Percentiles rank a stretch among this genome's conserved stretches.
Evolutionary conservation across 2,888 invertebrate species (phyloP).

Genomic region (Mesorhabditis belari): DNA sequence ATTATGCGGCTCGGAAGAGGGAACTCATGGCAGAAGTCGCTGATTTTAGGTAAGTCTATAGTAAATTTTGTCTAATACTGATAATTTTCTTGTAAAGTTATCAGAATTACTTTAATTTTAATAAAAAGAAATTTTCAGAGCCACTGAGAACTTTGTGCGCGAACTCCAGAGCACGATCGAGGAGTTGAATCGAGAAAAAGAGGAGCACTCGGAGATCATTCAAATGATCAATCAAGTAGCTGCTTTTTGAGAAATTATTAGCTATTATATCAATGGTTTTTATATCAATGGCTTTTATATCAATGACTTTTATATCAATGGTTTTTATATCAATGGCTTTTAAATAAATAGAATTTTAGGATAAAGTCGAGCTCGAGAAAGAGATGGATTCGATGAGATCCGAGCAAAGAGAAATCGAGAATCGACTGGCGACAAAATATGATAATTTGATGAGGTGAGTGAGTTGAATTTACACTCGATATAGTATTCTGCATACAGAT

Average conservation of each 20-base stretch:
- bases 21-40: conserved; percentile 34
- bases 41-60: conserved; percentile 22
- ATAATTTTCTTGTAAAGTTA: neutral
- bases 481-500: too few species aligned
- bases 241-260: neutral
- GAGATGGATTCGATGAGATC: conserved; percentile 27
- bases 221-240: conserved; percentile 42
- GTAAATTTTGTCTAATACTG: neutral
- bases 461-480: neutral
- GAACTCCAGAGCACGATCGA: conserved; percentile 38
- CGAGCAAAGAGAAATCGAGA: conserved; percentile 33
- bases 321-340: neutral
- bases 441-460: conserved; percentile 4
- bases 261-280: neutral
- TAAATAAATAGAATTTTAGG: conserved; percentile 18
- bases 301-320: neutral
- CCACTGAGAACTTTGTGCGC: conserved; percentile 18
- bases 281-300: neutral
- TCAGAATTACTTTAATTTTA: neutral
- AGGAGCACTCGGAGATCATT: conserved; percentile 47
- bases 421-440: conserved; percentile 24
- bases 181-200: conserved; percentile 45
- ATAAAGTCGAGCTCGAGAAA: conserved; percentile 38
- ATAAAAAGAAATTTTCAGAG: conserved; percentile 7
- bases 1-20: conserved; percentile 15